Conservation (phyloP, 2,797 vertebrate genomes). For the Tauraco hartlaubi region DNA sequence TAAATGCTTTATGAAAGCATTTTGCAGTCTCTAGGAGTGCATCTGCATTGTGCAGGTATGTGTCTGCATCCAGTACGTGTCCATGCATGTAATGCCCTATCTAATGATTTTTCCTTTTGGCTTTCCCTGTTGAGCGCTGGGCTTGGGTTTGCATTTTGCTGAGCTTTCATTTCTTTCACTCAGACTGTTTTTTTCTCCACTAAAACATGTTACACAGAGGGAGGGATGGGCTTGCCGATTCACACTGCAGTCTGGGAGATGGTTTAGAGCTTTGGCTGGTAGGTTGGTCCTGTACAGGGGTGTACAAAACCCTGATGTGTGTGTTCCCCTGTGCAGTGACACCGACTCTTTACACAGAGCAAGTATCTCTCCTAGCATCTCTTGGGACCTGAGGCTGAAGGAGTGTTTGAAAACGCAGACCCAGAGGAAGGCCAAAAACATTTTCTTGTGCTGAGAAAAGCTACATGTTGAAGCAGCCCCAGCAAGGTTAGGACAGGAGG, state of each 20-base stretch:
- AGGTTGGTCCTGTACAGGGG: not conserved
- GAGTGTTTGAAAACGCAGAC: conserved; percentile 5
- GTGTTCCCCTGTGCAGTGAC: not conserved
- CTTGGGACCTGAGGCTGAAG: not conserved
- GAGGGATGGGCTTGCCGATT: conserved; percentile 9
- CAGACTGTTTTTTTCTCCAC: not conserved
- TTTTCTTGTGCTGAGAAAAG: not conserved
- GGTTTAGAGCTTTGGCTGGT: not conserved
- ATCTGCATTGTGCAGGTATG: conserved; percentile 41
- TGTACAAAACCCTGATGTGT: not conserved
- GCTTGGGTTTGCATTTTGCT: conserved; percentile 51
- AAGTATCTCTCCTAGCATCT: not conserved
- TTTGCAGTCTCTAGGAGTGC: not conserved
- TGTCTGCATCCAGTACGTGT: conserved; percentile 54
- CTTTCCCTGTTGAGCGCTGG: conserved; percentile 29
- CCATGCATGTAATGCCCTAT: conserved; percentile 54
- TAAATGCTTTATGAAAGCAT: conserved; percentile 36
- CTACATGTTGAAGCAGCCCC: not conserved
- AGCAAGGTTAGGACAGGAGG: not conserved
- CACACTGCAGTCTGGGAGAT: not conserved
- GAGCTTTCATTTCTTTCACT: conserved; percentile 52
- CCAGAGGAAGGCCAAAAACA: not conserved
- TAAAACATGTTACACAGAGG: conserved; percentile 23
- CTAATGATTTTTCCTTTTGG: conserved; percentile 57
- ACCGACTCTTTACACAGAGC: not conserved